These are phyloP conservation scores for Aphodius sticticus DNA, from an alignment of 2,888 invertebrate genomes.

Conservation along the genomic window DNA sequence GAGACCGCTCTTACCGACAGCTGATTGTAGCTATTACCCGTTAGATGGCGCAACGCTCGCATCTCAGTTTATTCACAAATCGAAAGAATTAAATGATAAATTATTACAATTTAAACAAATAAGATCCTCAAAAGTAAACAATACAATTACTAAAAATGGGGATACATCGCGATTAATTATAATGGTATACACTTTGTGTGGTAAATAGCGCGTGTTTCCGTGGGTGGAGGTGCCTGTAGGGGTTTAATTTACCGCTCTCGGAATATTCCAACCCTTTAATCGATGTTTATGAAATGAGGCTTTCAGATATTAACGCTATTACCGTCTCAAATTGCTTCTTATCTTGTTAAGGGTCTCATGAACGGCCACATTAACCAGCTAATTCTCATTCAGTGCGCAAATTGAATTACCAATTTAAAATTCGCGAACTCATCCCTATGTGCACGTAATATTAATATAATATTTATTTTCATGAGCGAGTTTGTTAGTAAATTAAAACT, in stretches of 20 bases:
- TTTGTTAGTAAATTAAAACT: neutral
- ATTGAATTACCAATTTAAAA: constrained; percentile 55
- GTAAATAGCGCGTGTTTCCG: no score
- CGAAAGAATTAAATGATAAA: neutral
- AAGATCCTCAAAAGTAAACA: neutral
- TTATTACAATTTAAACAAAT: neutral
- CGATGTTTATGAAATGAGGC: constrained; percentile 61
- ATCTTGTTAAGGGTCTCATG: constrained; percentile 58
- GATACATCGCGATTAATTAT: no score
- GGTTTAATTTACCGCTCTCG: constrained; percentile 35
- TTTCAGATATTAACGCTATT: constrained; percentile 59
- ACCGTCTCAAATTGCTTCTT: constrained; percentile 61
- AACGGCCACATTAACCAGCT: constrained; percentile 59
- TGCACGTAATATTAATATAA: neutral
- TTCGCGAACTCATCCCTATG: constrained; percentile 39
- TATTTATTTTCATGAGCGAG: neutral
- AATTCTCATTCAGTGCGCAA: constrained; percentile 57
- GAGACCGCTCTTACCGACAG: neutral
- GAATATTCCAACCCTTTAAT: constrained; percentile 53
- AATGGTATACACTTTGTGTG: no score
- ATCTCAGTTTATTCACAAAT: neutral
- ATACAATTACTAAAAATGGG: neutral
- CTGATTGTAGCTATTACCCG: neutral
- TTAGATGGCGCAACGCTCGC: neutral
- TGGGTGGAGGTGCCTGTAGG: neutral